Evolutionary conservation across 2,888 invertebrate species (phyloP), one percentile per base, ranked within the genome.

Genomic region (Oegoconia quadripuncta): DNA sequence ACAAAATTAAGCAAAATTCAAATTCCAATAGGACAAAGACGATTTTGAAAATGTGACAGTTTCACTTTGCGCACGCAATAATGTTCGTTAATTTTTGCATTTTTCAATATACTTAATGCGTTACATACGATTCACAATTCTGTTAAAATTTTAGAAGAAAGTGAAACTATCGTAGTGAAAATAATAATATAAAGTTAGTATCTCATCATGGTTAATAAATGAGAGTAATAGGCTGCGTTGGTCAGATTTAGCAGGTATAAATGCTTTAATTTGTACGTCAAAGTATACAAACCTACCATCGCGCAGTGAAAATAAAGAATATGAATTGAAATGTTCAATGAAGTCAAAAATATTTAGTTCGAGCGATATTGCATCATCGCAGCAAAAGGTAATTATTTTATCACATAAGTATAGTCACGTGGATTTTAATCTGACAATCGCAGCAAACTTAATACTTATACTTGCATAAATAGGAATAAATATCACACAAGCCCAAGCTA

Each of bases 401-500:
- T n/a, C n/a, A n/a, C n/a, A n/a, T n/a, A n/a, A n/a, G n/a, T n/a
- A n/a, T n/a, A n/a, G n/a, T n/a, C n/a, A n/a, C n/a, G n/a, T n/a
- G 13, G 39, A 46, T 47, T 41, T 50, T 44, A 58, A 59, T 66
- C 79, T 74, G 78, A 80, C 83, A 74, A 82, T 68, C 76, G 82
- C 79, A 71, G 73, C 70, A 55, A 57, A 62, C 66, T 62, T 67
- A 50, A 74, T 54, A 46, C 65, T 65, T 52, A 75, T 78, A 80
- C 80, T 79, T 72, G 81, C 72, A 79, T 68, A 81, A 39, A 76
- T 67, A 67, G 77, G 57, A 61, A 74, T 65, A 70, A 78, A 71
- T 68, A 80, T 73, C 65, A 82, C 72, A 83, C 69, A 83, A 80
- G 82, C 79, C 71, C 72, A 77, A 73, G 78, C 82, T 63, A 73